phyloP scores from a whole-genome alignment of 2,888 invertebrate genomes.

The Stenotaenia linearis region DNA sequence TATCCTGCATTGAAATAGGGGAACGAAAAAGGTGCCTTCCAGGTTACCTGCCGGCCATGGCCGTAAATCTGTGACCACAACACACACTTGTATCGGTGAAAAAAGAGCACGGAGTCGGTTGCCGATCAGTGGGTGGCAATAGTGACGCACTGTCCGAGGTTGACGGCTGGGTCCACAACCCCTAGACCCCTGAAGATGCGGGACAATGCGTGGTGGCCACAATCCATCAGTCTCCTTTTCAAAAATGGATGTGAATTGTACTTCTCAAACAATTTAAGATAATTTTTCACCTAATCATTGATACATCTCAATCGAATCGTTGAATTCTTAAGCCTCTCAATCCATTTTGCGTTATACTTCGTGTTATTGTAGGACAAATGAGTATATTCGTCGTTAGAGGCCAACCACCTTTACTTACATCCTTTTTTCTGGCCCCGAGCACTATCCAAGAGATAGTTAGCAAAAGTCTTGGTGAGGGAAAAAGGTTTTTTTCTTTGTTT shows the following conservation, averaged over 20 bases:
- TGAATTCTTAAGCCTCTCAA: no score
- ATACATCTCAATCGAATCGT: no score
- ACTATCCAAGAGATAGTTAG: not conserved
- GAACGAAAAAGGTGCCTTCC: not conserved
- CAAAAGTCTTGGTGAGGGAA: not conserved
- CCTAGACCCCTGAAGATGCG: not conserved
- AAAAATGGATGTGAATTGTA: not conserved
- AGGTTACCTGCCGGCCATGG: not conserved
- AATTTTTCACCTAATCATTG: conserved; percentile 4
- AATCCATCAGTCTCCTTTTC: not conserved
- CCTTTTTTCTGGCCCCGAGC: not conserved
- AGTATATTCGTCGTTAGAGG: not conserved
- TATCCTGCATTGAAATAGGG: not conserved
- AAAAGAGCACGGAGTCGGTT: not conserved
- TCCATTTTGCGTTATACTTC: no score
- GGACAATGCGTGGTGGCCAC: not conserved
- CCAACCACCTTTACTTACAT: not conserved
- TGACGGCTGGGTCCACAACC: not conserved
- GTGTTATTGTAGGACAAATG: no score
- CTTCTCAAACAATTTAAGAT: not conserved
- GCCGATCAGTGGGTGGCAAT: not conserved
- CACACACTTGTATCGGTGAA: not conserved
- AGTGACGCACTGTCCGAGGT: not conserved
- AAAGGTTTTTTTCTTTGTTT: not conserved
- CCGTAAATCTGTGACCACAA: not conserved